These are phyloP conservation scores for Dendrocincla tyrannina DNA, from an alignment of 2,797 vertebrate genomes.

Conservation along the genomic window DNA sequence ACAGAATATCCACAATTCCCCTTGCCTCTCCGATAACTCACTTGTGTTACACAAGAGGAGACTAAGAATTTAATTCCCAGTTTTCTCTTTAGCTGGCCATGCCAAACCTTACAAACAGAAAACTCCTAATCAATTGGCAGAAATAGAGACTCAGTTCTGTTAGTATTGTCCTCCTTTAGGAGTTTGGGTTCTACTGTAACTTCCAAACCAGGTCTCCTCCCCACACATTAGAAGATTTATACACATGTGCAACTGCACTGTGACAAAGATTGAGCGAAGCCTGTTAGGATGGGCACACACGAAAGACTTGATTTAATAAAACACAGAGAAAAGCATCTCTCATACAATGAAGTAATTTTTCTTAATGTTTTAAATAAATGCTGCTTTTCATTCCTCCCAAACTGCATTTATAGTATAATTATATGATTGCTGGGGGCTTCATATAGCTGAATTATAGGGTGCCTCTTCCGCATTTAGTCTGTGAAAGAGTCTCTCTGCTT, in stretches of 20 bases:
- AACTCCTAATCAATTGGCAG: background rate
- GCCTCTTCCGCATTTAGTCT: slow-evolving; percentile 60
- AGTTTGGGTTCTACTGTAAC: background rate
- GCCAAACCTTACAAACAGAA: background rate
- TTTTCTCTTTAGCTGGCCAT: background rate
- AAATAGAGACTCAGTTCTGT: background rate
- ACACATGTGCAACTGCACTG: background rate
- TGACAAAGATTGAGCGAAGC: background rate
- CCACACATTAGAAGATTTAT: background rate
- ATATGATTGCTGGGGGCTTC: slow-evolving; percentile 72
- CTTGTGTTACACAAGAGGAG: background rate
- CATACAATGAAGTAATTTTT: slow-evolving; percentile 31
- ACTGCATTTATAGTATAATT: slow-evolving; percentile 72
- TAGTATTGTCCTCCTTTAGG: background rate
- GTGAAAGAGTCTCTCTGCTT: slow-evolving; percentile 60
- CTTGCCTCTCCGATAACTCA: background rate
- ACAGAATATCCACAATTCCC: background rate
- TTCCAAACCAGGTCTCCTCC: background rate
- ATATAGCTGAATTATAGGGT: slow-evolving; percentile 77
- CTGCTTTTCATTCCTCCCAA: slow-evolving; percentile 66
- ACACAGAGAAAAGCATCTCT: background rate
- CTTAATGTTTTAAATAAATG: slow-evolving; percentile 69
- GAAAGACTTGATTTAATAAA: background rate
- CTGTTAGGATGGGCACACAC: background rate
- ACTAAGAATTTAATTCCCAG: background rate